phyloP scores from a whole-genome alignment of 2,797 vertebrate genomes.

The Poliocrania exsul region DNA sequence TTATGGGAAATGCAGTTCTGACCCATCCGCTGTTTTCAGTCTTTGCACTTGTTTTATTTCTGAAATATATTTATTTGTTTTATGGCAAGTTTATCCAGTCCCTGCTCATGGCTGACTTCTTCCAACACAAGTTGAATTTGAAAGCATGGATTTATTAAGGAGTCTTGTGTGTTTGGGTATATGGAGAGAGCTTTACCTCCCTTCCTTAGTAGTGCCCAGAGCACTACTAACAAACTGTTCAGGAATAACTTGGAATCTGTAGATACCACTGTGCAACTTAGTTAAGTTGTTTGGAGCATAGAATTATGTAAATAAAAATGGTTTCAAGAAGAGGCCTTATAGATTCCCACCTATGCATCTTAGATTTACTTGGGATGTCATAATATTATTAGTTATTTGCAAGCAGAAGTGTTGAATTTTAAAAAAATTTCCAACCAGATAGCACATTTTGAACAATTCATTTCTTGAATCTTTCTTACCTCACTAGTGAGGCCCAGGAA shows the following conservation, averaged over 20 bases:
- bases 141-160: neutral
- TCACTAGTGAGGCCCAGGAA: neutral
- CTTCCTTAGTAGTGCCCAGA: neutral
- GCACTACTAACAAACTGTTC: neutral
- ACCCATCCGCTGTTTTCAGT: neutral
- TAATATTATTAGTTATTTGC: neutral
- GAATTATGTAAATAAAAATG: neutral
- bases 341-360: neutral
- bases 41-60: neutral
- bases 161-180: neutral
- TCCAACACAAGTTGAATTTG: neutral
- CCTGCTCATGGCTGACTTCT: neutral
- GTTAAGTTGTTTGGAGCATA: neutral
- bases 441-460: neutral
- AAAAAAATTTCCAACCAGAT: neutral
- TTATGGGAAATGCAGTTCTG: neutral
- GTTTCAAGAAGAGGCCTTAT: neutral
- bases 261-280: neutral
- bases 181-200: neutral
- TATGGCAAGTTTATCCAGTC: neutral
- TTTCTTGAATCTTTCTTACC: neutral
- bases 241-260: neutral
- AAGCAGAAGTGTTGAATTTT: neutral
- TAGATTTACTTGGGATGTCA: neutral
- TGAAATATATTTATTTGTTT: neutral